Evolutionary conservation across 2,113 vertebrate genomes (phyloP), one percentile per base, ranked within the genome.

Genomic region (Thryonomys swinderianus): DNA sequence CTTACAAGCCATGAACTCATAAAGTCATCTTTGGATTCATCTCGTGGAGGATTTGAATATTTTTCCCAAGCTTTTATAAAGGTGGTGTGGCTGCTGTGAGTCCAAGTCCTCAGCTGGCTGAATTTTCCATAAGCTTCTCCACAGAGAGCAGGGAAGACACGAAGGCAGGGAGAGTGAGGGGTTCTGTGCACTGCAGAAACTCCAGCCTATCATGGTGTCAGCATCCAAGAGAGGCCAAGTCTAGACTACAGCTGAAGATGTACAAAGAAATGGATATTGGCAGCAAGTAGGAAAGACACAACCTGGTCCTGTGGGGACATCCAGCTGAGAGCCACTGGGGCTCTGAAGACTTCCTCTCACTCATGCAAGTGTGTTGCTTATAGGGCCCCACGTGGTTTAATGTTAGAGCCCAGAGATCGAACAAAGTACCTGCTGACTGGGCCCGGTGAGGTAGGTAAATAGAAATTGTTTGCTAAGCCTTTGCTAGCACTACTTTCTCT

Each of bases 401-500:
- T 32, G 21, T 30, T 53, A 69, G 23, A 40, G 25, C 3, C 2
- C 11, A 67, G 40, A 14, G 17, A 10, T 67, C 34, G 85, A 40
- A 48, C 62, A 69, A 87, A 5, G 2, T 42, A 55, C 55, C 2
- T 57, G 25, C 13, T n/a, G 53, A 8, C 4, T 34, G 14, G 5
- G 6, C 6, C 37, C 14, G 57, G 14, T 34, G 7, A 76, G 4
- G 5, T 69, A 55, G 14, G 12, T 51, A 82, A 85, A 73, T 11
- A 74, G 16, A 1, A 85, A 59, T 21, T 79, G 8, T 84, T 80
- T 83, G 25, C 8, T 83, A 74, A n/a, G 11, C 10, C 7, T 71
- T 92, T 92, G 5, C 4, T 96, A 62, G n/a, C 8, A 34, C 16
- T 79, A 94, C 34, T 79, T 74, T 94, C 83, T 69, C 9, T 40